Conservation (phyloP, 2,113 vertebrate genomes). For the Notiomystis cincta region DNA sequence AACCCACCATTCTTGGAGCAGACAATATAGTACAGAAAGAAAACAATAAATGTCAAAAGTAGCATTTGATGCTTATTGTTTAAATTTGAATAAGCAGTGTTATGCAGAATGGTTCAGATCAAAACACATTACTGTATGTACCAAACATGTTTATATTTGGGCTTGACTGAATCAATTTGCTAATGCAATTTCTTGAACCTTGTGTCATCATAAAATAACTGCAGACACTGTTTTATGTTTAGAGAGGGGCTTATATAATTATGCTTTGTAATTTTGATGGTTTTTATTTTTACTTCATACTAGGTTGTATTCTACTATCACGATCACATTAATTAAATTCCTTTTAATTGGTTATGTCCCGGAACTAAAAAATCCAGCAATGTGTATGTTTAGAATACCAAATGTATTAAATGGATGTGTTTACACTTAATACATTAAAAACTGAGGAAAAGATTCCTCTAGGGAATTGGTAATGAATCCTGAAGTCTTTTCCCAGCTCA, state of each 20-base stretch:
- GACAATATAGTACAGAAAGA: background rate
- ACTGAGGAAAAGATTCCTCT: background rate
- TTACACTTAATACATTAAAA: conserved; percentile 14
- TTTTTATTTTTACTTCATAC: conserved; percentile 35
- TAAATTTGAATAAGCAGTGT: background rate
- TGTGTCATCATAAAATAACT: background rate
- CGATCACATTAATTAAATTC: conserved; percentile 7
- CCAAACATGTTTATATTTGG: background rate
- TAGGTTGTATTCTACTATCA: background rate
- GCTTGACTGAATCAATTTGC: background rate
- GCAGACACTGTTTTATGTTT: background rate
- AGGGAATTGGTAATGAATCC: conserved; percentile 1
- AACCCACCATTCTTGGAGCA: background rate
- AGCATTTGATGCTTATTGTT: background rate
- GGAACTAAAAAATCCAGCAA: conserved; percentile 26
- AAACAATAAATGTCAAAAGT: background rate
- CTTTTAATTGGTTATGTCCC: conserved; percentile 16
- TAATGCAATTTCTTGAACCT: background rate
- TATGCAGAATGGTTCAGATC: background rate
- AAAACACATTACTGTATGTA: background rate
- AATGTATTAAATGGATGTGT: conserved; percentile 5
- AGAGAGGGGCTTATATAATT: background rate
- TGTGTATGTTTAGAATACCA: conserved; percentile 24
- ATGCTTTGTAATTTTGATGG: background rate
- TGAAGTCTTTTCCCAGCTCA: background rate